Evolutionary conservation across 2,888 invertebrate genomes (phyloP), one percentile per base, ranked within the genome.

Genomic region (Neoscelio sp.): DNA sequence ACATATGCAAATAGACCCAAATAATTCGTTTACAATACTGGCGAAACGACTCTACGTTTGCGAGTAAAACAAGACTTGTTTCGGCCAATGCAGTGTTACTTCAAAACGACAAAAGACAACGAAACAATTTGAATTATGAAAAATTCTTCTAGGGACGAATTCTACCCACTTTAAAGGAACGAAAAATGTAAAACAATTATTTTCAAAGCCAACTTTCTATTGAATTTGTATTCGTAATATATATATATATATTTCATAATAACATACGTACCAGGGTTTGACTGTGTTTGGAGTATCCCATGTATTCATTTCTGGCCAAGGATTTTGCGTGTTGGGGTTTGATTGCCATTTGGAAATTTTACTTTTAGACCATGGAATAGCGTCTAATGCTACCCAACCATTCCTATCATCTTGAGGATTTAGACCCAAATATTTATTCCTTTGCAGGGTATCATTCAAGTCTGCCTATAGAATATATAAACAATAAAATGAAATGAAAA

Each of bases 301-400:
- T 1, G 85, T 86, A 42, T 86, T 88, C 62, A 80, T 68, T 4
- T 89, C 89, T n/a, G 88, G 89, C 88, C 88, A 90, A 1, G 90
- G 89, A 15, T 85, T 85, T 64, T 89, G 90, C 0, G 89, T 87
- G 18, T 85, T 89, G 3, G 87, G 85, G 80, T 93, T 93, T 0
- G 94, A 93, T 86, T 95, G 94, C 96, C 95, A 96, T 89, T 95
- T 95, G 1, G 95, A 95, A 79, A 95, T 94, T 90, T 95, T 95
- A 82, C 95, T 95, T 7, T 94, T 93, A 0, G 95, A 95, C 95
- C 95, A 96, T 0, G 95, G 95, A 2, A 96, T 93, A 2, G 94
- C 95, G 81, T 96, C 95, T 64, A 96, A 89, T 0, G 94, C 94
- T 0, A 96, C 95, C 96, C 96, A 96, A 0, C 95, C 95, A 65